Base-by-base conservation (phyloP, 2,113 vertebrate species). In the Rhinopomastus cyanomelas region DNA sequence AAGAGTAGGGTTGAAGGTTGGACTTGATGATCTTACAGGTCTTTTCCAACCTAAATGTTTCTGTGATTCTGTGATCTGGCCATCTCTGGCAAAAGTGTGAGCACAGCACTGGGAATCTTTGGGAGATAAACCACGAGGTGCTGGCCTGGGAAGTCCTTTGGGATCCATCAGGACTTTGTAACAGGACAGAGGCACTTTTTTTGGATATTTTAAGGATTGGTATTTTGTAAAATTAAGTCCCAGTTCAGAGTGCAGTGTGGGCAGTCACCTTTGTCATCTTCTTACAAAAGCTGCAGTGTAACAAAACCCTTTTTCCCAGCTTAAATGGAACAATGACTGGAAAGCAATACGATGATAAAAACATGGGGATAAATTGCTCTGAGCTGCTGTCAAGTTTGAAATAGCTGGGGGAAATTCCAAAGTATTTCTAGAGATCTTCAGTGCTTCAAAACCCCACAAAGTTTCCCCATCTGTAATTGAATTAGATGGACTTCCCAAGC, bases 121-220 rank as follows among this genome's bases (percentile, higher is more conserved):
- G 30, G 53, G 53, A 68, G 91, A 74, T 39, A 36, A 88, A 64
- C 9, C 22, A 46, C 0, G 0, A 86, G 32, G 3, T n/a, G 3
- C 27, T 87, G 61, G 52, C 30, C 27, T 56, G 57, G 34, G 23
- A 80, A 77, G 21, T 64, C 26, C 29, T 87, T 72, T 65, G 51
- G 29, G 61, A 68, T 5, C 16, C 18, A 13, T 5, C 0, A 0
- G 56, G 29, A 39, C 48, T 69, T 93, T 0, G 1, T 82, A 73
- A 44, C 14, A 66, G 68, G 52, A 26, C 0, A 3, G n/a, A 6
- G n/a, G 6, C 39, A 67, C 17, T n/a, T n/a, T 53, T 71, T 34
- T 42, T 74, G 34, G 8, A 77, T 59, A 3, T 66, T 76, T 49
- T 48, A 71, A 52, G 21, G 16, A 23, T 85, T 17, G 36, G 62